These are phyloP conservation scores for Microhierax caerulescens DNA, from an alignment of 2,797 vertebrate species.

Conservation along the genomic window DNA sequence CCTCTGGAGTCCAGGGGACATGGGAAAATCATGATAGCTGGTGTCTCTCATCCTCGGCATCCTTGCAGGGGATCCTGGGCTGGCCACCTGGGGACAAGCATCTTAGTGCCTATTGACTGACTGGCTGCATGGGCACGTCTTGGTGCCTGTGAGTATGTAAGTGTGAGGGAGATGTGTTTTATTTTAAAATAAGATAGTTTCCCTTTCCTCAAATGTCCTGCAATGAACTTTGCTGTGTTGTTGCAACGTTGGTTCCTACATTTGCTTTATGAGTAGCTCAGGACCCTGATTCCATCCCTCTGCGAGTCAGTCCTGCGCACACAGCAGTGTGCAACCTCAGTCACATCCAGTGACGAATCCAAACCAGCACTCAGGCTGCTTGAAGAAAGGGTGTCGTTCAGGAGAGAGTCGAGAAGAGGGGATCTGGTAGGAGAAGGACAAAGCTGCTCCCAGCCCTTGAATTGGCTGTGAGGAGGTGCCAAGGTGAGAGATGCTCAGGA, in stretches of 20 bases:
- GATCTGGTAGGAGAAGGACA: neutral
- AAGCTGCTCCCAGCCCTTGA: neutral
- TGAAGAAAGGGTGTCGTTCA: neutral
- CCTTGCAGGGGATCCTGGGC: neutral
- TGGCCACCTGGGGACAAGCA: neutral
- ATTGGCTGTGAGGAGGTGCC: neutral
- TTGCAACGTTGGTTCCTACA: constrained; percentile 5
- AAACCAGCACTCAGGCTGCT: accelerated
- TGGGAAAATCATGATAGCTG: neutral
- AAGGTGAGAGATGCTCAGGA: neutral
- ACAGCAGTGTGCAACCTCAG: neutral
- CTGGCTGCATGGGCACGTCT: neutral
- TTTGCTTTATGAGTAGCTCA: neutral
- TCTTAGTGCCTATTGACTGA: neutral
- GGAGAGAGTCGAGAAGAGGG: neutral
- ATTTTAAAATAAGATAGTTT: neutral
- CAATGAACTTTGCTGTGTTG: neutral
- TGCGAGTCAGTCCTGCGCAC: neutral
- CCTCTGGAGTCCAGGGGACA: neutral
- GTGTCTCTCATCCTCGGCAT: neutral
- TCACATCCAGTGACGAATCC: neutral
- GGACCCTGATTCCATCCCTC: neutral
- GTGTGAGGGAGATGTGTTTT: neutral
- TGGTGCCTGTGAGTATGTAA: neutral
- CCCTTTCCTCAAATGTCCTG: neutral